Base-by-base conservation (phyloP, 2,113 vertebrate genomes). In the Hypocryptadius cinnamomeus region DNA sequence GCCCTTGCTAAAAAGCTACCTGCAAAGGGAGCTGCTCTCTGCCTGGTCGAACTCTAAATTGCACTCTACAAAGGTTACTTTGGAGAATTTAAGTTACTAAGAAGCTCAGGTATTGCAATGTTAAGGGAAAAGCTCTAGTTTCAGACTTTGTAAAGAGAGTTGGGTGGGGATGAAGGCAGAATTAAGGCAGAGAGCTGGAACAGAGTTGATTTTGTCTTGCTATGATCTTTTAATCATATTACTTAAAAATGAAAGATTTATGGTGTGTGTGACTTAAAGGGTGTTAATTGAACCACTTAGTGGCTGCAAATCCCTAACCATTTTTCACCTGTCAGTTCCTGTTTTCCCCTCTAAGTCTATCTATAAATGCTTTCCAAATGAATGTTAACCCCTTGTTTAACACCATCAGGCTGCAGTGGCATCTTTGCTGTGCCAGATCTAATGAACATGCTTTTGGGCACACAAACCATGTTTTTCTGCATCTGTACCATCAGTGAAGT, bases 241-340 rank as follows among this genome's bases (percentile, higher is more conserved):
- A 73, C 69, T 92, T 85, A 83, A 87, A 93, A 95, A 92, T 85
- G 85, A 84, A 96, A 92, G 68, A 65, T 89, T 79, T 95, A 63
- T 89, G 71, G 54, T 86, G 39, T 90, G 39, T 92, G 79, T 95
- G 71, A 89, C 72, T 93, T 95, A 94, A 84, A 90, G 95, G 80
- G 71, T 94, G 94, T 87, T 96, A 96, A 96, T 94, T 96, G 94
- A 94, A 79, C 85, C 60, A 85, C 78, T 96, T 94, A 95, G 61
- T 87, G 57, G 33, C 68, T 93, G 79, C 40, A 94, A 91, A 94
- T 91, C 86, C 71, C 78, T 57, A 87, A 89, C 64, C 60, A 50
- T 92, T 95, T 93, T 96, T 96, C 77, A 79, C 73, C 61, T 94
- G 85, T 92, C 91, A 92, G 63, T 89, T 93, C 44, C 57, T 88